These are phyloP conservation scores for Urocynchramus pylzowi DNA, from an alignment of 2,113 vertebrate species.

Conservation along the genomic window DNA sequence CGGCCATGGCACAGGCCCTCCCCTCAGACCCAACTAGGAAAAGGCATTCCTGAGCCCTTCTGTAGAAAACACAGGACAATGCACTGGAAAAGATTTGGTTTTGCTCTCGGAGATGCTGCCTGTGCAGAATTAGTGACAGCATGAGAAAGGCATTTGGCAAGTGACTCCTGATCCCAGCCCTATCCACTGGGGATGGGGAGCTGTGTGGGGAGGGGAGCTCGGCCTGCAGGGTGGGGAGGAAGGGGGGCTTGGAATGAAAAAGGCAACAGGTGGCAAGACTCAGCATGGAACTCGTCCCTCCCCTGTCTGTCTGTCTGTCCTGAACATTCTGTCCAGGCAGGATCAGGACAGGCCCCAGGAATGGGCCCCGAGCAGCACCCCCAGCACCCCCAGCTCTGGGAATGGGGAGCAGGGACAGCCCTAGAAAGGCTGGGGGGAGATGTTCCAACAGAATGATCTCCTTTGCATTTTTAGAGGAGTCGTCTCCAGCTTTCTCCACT, in stretches of 20 bases:
- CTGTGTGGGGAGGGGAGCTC: conserved; percentile 2
- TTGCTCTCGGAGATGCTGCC: conserved; percentile 42
- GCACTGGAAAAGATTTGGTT: not conserved
- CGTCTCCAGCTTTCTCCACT: not conserved
- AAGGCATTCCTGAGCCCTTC: not conserved
- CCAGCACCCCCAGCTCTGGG: not conserved
- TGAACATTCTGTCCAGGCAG: not conserved
- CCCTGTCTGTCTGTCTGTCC: not conserved
- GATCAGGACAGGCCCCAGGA: not conserved
- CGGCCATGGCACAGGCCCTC: not conserved
- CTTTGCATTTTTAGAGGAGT: not conserved
- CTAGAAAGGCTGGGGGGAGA: not conserved
- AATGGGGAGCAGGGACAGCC: not conserved
- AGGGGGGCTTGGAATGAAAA: conserved; percentile 40
- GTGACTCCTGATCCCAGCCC: conserved; percentile 46
- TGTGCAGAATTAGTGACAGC: conserved; percentile 64
- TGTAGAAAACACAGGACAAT: not conserved
- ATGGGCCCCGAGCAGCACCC: not conserved
- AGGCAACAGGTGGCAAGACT: conserved; percentile 67
- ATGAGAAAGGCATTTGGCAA: conserved; percentile 71
- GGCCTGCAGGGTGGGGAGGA: conserved; percentile 20
- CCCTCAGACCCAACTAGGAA: not conserved
- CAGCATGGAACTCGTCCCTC: not conserved
- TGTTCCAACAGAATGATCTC: not conserved
- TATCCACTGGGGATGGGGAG: conserved; percentile 52